Evolutionary conservation across 2,888 invertebrate species (phyloP), one percentile per base, ranked within the genome.

Genomic region (Pycnomerus fuliginosus): DNA sequence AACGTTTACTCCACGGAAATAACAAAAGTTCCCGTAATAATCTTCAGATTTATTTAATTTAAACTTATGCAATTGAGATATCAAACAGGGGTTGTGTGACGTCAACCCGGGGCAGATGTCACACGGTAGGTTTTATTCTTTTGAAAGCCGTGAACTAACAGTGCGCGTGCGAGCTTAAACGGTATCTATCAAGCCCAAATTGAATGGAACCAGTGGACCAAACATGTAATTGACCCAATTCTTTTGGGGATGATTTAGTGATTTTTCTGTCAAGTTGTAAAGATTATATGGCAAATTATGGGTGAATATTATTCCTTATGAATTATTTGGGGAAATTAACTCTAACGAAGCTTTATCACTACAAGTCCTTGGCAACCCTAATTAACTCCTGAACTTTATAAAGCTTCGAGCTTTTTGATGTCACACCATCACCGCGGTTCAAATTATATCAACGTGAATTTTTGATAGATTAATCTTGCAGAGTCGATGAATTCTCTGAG

Each of bases 1-100:
- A 55, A 35, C 57, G 45, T 53, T 57, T 55, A 57, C 39, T 48
- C 41, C 55, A 61, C 52, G 52, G 55, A 58, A 60, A 55, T 57
- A n/a, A n/a, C n/a, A n/a, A n/a, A n/a, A n/a, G n/a, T n/a, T n/a
- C n/a, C n/a, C n/a, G n/a, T n/a, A n/a, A n/a, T n/a, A n/a, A n/a
- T n/a, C n/a, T n/a, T n/a, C n/a, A n/a, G n/a, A n/a, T n/a, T n/a
- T n/a, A n/a, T n/a, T n/a, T n/a, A n/a, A n/a, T n/a, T n/a, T n/a
- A n/a, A n/a, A n/a, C n/a, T n/a, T n/a, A n/a, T n/a, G 5, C 14
- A 33, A 42, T 34, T 20, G 23, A 43, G 36, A 35, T 16, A 25
- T 31, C 31, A 30, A 34, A 34, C 27, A 12, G 31, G 33, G 33
- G 10, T 33, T 14, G 27, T 39, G 41, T 41, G 34, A 16, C 31